Evolutionary conservation across 2,797 vertebrate species (phyloP), one percentile per base, ranked within the genome.

Genomic region (Helostoma temminkii): DNA sequence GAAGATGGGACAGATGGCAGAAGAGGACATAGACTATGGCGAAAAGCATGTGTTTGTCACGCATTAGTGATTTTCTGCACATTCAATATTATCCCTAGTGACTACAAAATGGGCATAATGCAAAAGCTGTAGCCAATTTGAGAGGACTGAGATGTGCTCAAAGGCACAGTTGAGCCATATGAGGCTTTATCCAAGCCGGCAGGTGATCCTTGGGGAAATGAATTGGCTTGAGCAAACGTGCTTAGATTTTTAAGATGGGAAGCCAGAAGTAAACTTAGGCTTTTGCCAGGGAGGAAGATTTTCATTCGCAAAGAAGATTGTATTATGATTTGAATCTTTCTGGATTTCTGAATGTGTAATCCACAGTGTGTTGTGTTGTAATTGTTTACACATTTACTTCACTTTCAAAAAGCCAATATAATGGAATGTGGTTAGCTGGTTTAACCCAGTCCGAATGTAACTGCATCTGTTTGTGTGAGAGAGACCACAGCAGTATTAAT

Each of bases 41-140:
- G 78, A 81, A 16, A 85, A 84, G 74, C 71, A 67, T 53, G 92
- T 90, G 64, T 94, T 95, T 71, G 52, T 92, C 61, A 87, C 74
- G 3, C 93, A 93, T 78, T 90, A 88, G 80, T 14, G 54, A 37
- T 47, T 41, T 24, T 34, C 57, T 41, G 46, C 46, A 19, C 49
- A 52, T 24, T 39, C 0, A n/a, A 53, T 36, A 39, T 57, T 45
- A n/a, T 25, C 30, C 32, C 19, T 18, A 14, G 43, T 1, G 1
- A 21, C 12, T 24, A 39, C 18, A 25, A 30, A 66, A 24, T n/a
- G 30, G 18, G 37, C 4, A 7, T 6, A 25, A 43, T 25, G 34
- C 32, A 18, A 34, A 49, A 71, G 43, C 36, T 41, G 30, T n/a
- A 32, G 36, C 26, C 48, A 52, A 48, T 52, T 60, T 50, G 18